Evolutionary conservation across 2,113 vertebrate genomes (phyloP).

Genomic region (Notechis scutatus): DNA sequence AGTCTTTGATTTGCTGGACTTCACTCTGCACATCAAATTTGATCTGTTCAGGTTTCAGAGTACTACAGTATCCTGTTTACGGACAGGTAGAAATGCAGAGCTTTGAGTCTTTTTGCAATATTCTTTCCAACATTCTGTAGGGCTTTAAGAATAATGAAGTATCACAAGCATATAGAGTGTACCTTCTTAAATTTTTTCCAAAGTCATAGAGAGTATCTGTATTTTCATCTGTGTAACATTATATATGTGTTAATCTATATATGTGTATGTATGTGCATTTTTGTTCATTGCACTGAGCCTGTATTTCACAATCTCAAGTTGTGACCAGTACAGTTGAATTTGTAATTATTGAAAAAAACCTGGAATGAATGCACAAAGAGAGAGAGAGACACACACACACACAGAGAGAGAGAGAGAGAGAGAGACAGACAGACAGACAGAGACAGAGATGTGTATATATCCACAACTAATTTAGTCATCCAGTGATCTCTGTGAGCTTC

Average conservation of each 20-base stretch:
- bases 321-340: not conserved
- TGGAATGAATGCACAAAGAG: not conserved
- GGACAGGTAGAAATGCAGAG: not conserved
- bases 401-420: rapidly evolving
- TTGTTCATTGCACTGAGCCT: not conserved
- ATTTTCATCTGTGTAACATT: not conserved
- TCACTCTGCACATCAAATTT: not conserved
- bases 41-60: not conserved
- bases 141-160: not conserved
- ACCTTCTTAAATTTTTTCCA: not conserved
- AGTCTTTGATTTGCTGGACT: not conserved
- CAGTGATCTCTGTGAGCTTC: not conserved
- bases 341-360: not conserved
- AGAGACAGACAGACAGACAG: too few species aligned
- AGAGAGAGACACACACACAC: too few species aligned
- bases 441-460: too few species aligned
- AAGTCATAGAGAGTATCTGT: not conserved
- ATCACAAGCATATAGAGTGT: not conserved
- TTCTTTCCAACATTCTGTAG: not conserved
- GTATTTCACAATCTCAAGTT: not conserved
- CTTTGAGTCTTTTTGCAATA: not conserved
- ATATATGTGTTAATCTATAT: not conserved
- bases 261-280: not conserved
- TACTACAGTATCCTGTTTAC: not conserved
- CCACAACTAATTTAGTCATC: not conserved